phyloP scores from a whole-genome alignment of 2,113 vertebrate species.

The Glaucomys volans region DNA sequence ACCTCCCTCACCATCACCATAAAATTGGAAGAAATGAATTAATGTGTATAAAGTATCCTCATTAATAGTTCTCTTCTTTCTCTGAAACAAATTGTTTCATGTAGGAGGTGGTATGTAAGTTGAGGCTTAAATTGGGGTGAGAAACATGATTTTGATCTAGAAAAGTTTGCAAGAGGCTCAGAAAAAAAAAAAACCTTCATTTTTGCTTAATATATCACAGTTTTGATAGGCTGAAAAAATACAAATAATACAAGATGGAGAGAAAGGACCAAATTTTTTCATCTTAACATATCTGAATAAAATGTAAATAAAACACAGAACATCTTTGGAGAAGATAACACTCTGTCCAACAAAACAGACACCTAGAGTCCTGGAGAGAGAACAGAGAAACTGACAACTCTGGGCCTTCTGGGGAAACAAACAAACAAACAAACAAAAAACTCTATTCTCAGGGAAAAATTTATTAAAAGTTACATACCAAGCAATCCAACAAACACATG shows the following conservation, averaged over 20 bases:
- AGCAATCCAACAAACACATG: neutral
- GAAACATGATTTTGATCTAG: neutral
- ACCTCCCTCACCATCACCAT: neutral
- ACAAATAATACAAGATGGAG: neutral
- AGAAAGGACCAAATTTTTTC: neutral
- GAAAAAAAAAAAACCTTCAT: neutral
- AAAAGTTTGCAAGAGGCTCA: neutral
- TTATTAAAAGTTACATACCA: neutral
- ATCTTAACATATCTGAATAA: neutral
- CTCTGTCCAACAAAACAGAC: neutral
- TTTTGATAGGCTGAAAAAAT: neutral
- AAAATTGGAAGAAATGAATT: constrained; percentile 26
- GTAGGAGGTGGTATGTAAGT: neutral
- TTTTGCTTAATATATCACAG: neutral
- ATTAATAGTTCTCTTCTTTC: neutral
- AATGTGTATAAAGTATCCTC: neutral
- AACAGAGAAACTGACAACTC: neutral
- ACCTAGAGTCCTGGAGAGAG: neutral
- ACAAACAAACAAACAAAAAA: no score
- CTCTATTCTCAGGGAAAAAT: neutral
- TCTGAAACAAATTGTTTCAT: constrained; percentile 2
- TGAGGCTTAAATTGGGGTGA: neutral
- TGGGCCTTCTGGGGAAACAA: neutral
- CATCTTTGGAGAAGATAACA: neutral
- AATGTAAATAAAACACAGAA: neutral